Evolutionary conservation across 1,140 invertebrate genomes (phyloP).

Genomic region (Euborellia annulipes): DNA sequence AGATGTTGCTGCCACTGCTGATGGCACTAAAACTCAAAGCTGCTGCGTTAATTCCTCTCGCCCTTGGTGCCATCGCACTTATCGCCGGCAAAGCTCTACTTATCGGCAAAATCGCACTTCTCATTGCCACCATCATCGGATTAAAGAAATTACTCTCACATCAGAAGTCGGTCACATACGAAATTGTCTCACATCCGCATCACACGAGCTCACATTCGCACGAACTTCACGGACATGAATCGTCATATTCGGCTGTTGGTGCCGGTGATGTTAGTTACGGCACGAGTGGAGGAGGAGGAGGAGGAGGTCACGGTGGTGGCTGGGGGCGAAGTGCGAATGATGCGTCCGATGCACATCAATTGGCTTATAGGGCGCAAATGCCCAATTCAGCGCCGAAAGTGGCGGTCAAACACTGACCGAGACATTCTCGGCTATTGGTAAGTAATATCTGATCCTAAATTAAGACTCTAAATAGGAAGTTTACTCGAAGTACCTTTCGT

Average conservation of each 20-base stretch:
- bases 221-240: constrained; percentile 33
- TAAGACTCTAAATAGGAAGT: no score
- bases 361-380: constrained; percentile 58
- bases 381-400: no score
- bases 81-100: constrained; percentile 70
- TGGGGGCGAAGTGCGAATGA: constrained; percentile 50
- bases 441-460: no score
- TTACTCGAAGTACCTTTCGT: no score
- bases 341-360: constrained; percentile 48
- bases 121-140: constrained; percentile 63
- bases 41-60: constrained; percentile 55
- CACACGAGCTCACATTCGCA: constrained; percentile 46
- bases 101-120: constrained; percentile 66
- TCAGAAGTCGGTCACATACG: constrained; percentile 69
- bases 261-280: constrained; percentile 21
- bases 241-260: constrained; percentile 30
- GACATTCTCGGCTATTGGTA: no score
- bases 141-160: constrained; percentile 57
- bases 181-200: constrained; percentile 67
- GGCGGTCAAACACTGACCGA: no score
- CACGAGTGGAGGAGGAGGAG: constrained; percentile 10
- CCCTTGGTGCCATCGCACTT: constrained; percentile 59
- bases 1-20: constrained; percentile 58
- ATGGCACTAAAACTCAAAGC: constrained; percentile 58
- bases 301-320: constrained; percentile 37